Evolutionary conservation across 2,113 vertebrate species (phyloP).

Genomic region (Centrocercus urophasianus): DNA sequence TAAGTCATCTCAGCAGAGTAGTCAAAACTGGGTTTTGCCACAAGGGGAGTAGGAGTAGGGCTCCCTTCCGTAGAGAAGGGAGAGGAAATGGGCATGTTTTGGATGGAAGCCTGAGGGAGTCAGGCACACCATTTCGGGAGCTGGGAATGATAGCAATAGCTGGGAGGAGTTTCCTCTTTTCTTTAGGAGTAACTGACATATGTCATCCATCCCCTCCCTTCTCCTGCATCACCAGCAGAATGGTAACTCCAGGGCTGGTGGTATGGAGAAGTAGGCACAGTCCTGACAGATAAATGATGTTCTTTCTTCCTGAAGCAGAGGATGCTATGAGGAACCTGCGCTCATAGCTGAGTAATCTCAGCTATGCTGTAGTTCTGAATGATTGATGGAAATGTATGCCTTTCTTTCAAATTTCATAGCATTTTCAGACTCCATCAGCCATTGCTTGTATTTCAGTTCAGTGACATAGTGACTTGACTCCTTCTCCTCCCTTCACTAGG

Average conservation of each 20-base stretch:
- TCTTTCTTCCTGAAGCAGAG: background rate
- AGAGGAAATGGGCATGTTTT: accelerated
- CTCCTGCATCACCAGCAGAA: background rate
- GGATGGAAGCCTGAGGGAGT: background rate
- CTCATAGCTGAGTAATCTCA: background rate
- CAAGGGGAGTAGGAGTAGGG: background rate
- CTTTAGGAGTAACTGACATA: accelerated
- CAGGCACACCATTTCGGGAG: accelerated
- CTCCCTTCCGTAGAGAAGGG: background rate
- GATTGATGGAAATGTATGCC: background rate
- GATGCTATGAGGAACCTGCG: background rate
- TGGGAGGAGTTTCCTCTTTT: background rate
- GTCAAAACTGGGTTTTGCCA: background rate
- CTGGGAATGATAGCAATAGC: background rate
- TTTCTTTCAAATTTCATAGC: background rate
- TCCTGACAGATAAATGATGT: background rate
- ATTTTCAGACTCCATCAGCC: background rate
- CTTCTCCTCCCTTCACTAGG: background rate
- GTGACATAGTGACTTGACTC: background rate
- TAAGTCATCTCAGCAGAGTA: background rate
- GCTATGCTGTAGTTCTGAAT: background rate
- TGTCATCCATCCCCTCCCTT: accelerated
- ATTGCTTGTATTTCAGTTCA: background rate
- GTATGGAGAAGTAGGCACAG: accelerated
- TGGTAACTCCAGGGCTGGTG: accelerated